Evolutionary conservation across 2,888 invertebrate genomes (phyloP), one percentile per base, ranked within the genome.

Genomic region (Aleiodes testaceus): DNA sequence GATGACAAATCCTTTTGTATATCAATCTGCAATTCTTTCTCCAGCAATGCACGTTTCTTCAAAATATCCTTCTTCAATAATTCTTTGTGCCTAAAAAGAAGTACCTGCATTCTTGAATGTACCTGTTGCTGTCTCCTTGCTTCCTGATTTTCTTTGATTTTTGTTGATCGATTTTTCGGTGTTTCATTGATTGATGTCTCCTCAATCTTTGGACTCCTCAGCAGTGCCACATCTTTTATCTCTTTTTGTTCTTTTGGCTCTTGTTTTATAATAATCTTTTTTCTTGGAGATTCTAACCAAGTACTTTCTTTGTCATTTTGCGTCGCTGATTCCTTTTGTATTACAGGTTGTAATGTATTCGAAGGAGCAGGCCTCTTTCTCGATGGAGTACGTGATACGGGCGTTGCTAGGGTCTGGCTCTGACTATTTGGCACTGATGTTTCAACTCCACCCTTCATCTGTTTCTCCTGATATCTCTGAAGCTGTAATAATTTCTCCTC

Each of bases 31-130:
- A 98, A 90, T 85, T 96, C 96, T 80, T 95, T 95, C 84, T 97
- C 97, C 69, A 98, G 91, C 14, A 96, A 88, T 1, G 95, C 95
- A 77, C 98, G 90, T 85, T 97, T 97, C 82, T 96, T 94, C 74
- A 97, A 91, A 76, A 98, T 98, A 82, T 97, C 97, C 84, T 96
- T 97, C 87, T 97, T 97, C 61, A 98, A 91, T 79, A 94, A 89
- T 86, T 97, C 97, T 84, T 97, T 97, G 81, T 97, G 97, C 80
- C 95, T 92, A 86, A 94, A 93, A 20, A 97, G 90, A 47, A 94
- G 89, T 84, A 94, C 92, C 84, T 94, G 93, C 75, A 94, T 90
- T 78, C 90, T 89, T 45, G 89, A 89, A 72, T 89, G 89, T 16
- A 89, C 87, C 67, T 90, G 88, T 66, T 90, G 88, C 75, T 89